phyloP scores from a whole-genome alignment of 2,113 vertebrate species.

The pig (Sus scrofa) region T2T-Sscrofa CM000812.6:104813001-104813500 shows the following conservation, averaged over 20 bases:
- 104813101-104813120: background rate
- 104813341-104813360: background rate
- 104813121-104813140: background rate
- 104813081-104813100: background rate
- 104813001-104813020: background rate
- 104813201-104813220: background rate
- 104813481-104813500: slow-evolving; percentile 20
- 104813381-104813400: background rate
- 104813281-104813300: background rate
- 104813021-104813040: background rate
- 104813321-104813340: background rate
- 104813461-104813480: background rate
- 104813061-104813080: background rate
- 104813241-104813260: background rate
- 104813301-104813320: background rate
- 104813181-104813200: background rate
- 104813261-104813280: background rate
- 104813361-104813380: background rate
- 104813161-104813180: background rate
- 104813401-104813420: background rate
- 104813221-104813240: background rate
- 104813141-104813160: background rate
- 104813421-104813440: background rate
- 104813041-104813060: background rate
- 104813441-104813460: background rate